Base-by-base conservation (phyloP, 1,140 invertebrate species). In the Polypedilum pembai region DNA sequence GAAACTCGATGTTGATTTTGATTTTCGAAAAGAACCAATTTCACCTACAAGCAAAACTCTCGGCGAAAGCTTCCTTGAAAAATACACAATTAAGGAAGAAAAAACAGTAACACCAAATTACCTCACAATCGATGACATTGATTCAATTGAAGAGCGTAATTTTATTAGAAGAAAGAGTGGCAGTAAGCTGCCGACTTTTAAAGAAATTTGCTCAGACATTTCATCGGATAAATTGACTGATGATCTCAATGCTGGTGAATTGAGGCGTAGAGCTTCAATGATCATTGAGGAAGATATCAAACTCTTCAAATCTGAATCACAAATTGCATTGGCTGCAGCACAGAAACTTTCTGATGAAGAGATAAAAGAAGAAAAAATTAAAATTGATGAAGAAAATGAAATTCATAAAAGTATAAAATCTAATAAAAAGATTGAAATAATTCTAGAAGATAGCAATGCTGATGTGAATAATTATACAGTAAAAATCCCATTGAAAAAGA, bases 51-150 rank as follows among this genome's bases (percentile, higher is more conserved):
- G 87, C 76, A 92, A 91, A 78, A 87, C 89, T 0, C 85, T 90
- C 0, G 91, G 90, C 0, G 89, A 91, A 75, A 80, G 89, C 74
- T 79, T 92, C n/a, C 85, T 90, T 8, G 90, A 92, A 78, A 91
- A 69, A 20, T 91, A 79, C 92, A 92, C 80, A 81, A 88, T 12
- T 89, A 92, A 40, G 88, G 87, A 75, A 88, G 91, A 73, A 83
- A 85, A 75, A 76, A 83, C 8, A 77, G 40, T 15, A 4, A 7
- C 4, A 12, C 73, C 45, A 33, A 15, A 15, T 56, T 45, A 63
- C 40, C 72, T 69, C 0, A 69, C 65, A 69, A 18, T 73, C 40
- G 72, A 73, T 73, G 72, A 73, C 20, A 20, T 74, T 20, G 24
- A 33, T 33, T 45, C 66, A 21, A n/a, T 33, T 20, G 65, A 69